These are phyloP conservation scores for Tachycineta bicolor DNA, from an alignment of 2,113 vertebrate species.

Conservation along the genomic window DNA sequence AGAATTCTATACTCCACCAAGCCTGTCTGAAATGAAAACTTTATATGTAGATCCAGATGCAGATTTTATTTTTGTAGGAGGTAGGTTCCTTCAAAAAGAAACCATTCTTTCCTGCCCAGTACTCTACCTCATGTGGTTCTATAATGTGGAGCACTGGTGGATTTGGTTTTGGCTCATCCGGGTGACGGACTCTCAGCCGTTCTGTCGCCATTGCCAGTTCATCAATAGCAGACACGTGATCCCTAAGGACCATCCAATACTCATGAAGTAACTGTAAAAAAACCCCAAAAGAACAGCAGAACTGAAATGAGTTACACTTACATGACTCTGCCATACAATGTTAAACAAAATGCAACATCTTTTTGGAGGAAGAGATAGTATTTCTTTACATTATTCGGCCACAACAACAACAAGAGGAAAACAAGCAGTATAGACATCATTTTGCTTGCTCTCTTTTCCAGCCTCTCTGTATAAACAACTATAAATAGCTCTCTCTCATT, in stretches of 20 bases:
- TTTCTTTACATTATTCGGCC: neutral
- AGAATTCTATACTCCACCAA: neutral
- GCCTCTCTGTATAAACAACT: neutral
- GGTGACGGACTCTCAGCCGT: slow-evolving; percentile 88
- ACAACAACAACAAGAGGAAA: neutral
- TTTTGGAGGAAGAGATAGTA: neutral
- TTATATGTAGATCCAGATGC: rapidly evolving
- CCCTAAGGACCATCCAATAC: slow-evolving; percentile 96
- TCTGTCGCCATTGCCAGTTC: slow-evolving; percentile 98
- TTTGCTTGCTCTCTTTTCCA: neutral
- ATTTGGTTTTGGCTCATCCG: slow-evolving; percentile 91
- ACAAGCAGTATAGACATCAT: neutral
- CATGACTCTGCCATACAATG: neutral
- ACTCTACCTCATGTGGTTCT: slow-evolving; percentile 89
- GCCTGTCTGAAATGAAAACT: neutral
- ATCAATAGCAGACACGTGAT: slow-evolving; percentile 95
- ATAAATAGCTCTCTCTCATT: neutral
- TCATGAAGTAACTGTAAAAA: slow-evolving; percentile 88
- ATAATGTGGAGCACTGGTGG: slow-evolving; percentile 92
- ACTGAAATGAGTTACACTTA: neutral
- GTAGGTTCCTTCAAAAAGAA: neutral
- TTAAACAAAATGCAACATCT: neutral
- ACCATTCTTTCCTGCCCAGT: neutral
- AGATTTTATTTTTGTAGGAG: neutral
- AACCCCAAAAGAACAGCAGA: neutral